Base-by-base conservation (phyloP, 2,113 vertebrate genomes). In the Rhynchopsitta pachyrhyncha region DNA sequence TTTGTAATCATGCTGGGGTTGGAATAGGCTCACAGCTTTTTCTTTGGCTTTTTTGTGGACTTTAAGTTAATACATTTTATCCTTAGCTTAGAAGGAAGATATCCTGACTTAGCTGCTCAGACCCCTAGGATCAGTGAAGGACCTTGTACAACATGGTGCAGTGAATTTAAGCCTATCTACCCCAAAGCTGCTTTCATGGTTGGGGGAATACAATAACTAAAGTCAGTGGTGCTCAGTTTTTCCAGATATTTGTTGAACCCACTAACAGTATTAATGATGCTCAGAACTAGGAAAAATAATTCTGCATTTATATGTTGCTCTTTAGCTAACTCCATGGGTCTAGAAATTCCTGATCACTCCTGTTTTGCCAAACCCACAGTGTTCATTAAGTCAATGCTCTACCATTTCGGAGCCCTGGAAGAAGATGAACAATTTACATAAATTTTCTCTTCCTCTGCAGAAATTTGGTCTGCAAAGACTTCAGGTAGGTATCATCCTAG, bases 331-430 rank as follows among this genome's bases (percentile, higher is more conserved):
- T 39, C 49, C 23, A 27, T 25, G 33, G 44, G n/a, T 46, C 15
- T 17, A 18, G 29, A 10, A 3, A 4, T 35, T 68, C 67, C 50
- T 50, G 28, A 17, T 37, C 0, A 0, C 29, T 55, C 42, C 29
- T 25, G 0, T 44, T 66, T 44, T 53, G 2, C 74, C 20, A 5
- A n/a, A 7, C 3, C 13, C 27, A 25, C 17, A 1, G 7, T 1
- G 2, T 17, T 22, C 39, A 3, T 52, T 52, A 9, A 16, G 35
- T 41, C 27, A 52, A 33, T 33, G 2, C 3, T 76, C 3, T 4
- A 6, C 2, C 4, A 1, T 67, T 66, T 57, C 2, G 1, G 42
- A 37, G 17, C 6, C 3, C 14, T 85, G 25, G 24, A 68, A 63
- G 37, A 41, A 59, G 11, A 16, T 2, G 39, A 13, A 4, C 7